Base-by-base conservation (phyloP, 2,888 invertebrate genomes). In the Eurytoma adleriae region DNA sequence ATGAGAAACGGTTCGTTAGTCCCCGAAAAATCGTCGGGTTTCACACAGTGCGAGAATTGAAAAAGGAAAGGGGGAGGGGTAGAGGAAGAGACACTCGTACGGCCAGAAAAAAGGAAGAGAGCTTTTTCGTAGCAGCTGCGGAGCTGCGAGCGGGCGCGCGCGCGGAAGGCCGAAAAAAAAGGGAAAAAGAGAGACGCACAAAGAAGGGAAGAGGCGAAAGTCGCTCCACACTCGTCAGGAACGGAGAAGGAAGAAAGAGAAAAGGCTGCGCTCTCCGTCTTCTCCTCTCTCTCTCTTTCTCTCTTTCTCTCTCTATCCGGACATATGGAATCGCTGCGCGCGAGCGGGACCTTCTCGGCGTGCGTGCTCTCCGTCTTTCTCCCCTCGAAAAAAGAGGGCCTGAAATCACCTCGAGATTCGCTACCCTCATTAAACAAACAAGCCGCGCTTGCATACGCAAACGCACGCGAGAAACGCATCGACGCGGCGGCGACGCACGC, bases 361-460 rank as follows among this genome's bases (percentile, higher is more conserved):
- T 75, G 75, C 72, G 10, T n/a, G 0, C 18, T n/a, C 73, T 64
- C 73, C 3, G 13, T n/a, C n/a, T 18, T 18, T 52, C 18, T 30
- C 30, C 56, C 40, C 40, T 20, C 61, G n/a, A 30, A 59, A 70
- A 86, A 86, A 86, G 86, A 82, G 79, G 70, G 78, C 83, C 84
- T 84, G 84, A 84, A 88, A 86, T 88, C 88, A 85, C 87, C 86
- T 87, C 86, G 84, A 91, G 91, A 92, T 92, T 92, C 88, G 90
- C 85, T 88, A 87, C 87, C 88, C 90, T 90, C 90, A 87, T 89
- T 89, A 89, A 88, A 89, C 86, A 87, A 88, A 89, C 88, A 85
- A 89, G 89, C 88, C 67, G 73, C 50, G 66, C 88, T 87, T 88
- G 87, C 88, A 89, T 88, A 87, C 85, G 84, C 84, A 82, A 83